Evolutionary conservation across 2,113 vertebrate species (phyloP), one percentile per base, ranked within the genome.

Genomic region (Cephalopterus ornatus): DNA sequence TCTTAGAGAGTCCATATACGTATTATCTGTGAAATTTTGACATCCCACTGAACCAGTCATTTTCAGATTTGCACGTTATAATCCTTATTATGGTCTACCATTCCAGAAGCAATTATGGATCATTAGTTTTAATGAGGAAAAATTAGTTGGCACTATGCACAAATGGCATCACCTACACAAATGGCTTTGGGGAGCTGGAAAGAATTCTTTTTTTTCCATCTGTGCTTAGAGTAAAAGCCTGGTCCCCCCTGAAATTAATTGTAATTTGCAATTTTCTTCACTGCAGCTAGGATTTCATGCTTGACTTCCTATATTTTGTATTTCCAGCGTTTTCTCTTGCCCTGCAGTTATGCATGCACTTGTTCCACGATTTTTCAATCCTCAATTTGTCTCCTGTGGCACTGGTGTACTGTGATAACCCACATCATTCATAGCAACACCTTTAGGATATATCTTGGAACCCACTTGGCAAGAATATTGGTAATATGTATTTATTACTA

Each of bases 121-220:
- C 67, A 88, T 93, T 88, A 84, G 50, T 71, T 94, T 95, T 90
- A 92, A 80, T 85, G 90, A 18, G 19, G 30, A 93, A 95, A 78
- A 89, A 85, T 76, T 87, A 82, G 26, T 30, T 95, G 55, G 22
- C 39, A 59, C 26, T 47, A 16, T 23, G 9, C 12, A 50, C 18
- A 88, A 73, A 90, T 68, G 44, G 18, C 16, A 76, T 85, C 81
- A 88, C 56, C 61, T 65, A 49, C 37, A 58, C 12, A 73, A 85
- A 93, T 66, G 20, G 30, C 53, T 85, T 93, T 58, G 33, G 22
- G 63, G 23, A 94, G 8, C 23, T 62, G 46, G 41, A 83, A 88
- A 76, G 2, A 6, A 65, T 44, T 65, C 7, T 59, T 82, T 92
- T 66, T 66, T 49, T 56, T 21, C 37, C 14, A 47, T 62, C 67